Conservation (phyloP, 2,113 vertebrate genomes). For the Pandion haliaetus region DNA sequence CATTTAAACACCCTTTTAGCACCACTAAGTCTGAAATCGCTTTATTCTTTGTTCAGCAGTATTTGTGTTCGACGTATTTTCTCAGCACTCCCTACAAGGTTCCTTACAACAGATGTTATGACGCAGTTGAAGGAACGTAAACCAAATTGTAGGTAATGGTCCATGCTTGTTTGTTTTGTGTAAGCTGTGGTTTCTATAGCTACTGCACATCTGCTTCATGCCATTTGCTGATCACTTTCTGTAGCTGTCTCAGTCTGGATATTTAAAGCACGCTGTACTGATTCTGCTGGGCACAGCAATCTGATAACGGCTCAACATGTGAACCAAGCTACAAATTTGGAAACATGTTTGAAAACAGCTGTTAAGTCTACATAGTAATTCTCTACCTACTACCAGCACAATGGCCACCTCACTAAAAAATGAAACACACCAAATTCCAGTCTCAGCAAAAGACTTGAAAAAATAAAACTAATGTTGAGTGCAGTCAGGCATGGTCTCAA, state of each 20-base stretch:
- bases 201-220: constrained; percentile 46
- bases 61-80: constrained; percentile 51
- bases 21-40: constrained; percentile 57
- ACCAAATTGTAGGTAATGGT: constrained; percentile 63
- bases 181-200: constrained; percentile 52
- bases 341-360: constrained; percentile 1
- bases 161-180: constrained; percentile 58
- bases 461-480: fast-evolving
- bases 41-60: constrained; percentile 60
- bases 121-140: constrained; percentile 30
- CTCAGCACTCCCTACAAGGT: constrained; percentile 30
- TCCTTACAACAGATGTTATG: constrained; percentile 43
- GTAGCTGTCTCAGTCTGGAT: constrained; percentile 18
- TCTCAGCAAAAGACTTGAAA: background rate
- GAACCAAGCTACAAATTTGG: background rate
- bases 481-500: background rate
- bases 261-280: constrained; percentile 19
- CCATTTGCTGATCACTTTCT: constrained; percentile 46
- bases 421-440: background rate
- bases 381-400: background rate
- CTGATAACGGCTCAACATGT: background rate
- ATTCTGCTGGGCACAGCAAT: constrained; percentile 9
- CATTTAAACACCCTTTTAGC: constrained; percentile 56
- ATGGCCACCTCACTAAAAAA: background rate
- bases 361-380: background rate